Conservation (phyloP, 2,113 vertebrate species). For the Amphiprion percula region DNA sequence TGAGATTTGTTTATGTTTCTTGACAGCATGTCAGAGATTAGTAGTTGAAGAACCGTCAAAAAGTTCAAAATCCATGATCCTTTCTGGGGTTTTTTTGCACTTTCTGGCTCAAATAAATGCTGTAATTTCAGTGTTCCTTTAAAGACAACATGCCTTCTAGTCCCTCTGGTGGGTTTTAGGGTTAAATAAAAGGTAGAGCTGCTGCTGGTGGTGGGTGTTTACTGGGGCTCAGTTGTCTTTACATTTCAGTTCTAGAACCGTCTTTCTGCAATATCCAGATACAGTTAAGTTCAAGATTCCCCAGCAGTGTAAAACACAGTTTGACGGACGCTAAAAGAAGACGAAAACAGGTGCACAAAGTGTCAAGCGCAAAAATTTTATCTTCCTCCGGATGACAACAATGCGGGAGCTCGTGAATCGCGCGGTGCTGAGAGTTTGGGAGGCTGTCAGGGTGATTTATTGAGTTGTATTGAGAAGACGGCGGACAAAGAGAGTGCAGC, state of each 20-base stretch:
- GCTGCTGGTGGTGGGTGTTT: not conserved
- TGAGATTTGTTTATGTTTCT: too few relatives aligned
- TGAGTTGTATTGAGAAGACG: conserved; percentile 77
- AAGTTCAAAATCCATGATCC: too few relatives aligned
- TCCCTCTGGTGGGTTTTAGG: too few relatives aligned
- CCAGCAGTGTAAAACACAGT: conserved; percentile 51
- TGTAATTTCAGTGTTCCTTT: too few relatives aligned
- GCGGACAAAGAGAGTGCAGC: conserved; percentile 59
- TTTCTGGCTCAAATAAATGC: too few relatives aligned
- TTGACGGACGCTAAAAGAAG: conserved; percentile 60
- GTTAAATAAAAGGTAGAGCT: not conserved
- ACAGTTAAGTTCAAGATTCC: conserved; percentile 1
- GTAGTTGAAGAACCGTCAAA: too few relatives aligned
- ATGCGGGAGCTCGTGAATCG: conserved; percentile 47
- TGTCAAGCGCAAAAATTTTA: conserved; percentile 35
- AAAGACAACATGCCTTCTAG: too few relatives aligned
- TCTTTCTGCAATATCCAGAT: not conserved
- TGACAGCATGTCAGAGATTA: too few relatives aligned
- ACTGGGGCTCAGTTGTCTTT: not conserved
- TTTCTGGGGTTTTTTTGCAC: too few relatives aligned
- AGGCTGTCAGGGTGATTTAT: conserved; percentile 78
- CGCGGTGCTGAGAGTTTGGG: conserved; percentile 53
- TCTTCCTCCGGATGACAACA: conserved; percentile 31
- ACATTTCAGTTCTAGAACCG: not conserved
- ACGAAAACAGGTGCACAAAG: conserved; percentile 23